Evolutionary conservation across 2,888 invertebrate genomes (phyloP), one percentile per base, ranked within the genome.

Genomic region (Lasius fuliginosus): DNA sequence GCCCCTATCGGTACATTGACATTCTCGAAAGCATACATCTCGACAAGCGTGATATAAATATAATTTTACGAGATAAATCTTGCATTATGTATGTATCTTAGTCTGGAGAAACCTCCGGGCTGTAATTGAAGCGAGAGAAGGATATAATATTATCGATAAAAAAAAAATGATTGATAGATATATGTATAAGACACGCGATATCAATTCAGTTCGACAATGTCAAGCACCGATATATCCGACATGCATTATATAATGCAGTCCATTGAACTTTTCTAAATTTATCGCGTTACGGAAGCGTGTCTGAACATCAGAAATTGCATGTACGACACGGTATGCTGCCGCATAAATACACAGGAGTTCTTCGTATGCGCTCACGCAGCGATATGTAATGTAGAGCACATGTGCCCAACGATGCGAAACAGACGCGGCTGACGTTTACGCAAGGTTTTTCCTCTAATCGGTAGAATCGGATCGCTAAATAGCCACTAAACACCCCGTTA

Each of bases 391-490:
- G 36, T 60, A 27, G 64, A 74, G 85, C 86, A 87, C 89, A 88
- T 88, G 90, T 40, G 60, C 86, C 85, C 89, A 89, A 89, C 87
- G 86, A 87, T 84, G 88, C 87, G 90, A 90, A 82, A 89, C 89
- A 87, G 87, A 86, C 86, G 85, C 85, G 87, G 88, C 90, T 87
- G 89, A 87, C 89, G 90, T 92, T 93, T 92, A 89, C 90, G 90
- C 89, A 92, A 92, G 91, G 84, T 90, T 93, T 93, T 93, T 91
- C 89, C 91, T 89, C 91, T 91, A 92, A 93, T 93, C 93, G 90
- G 89, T 84, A 87, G 89, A 91, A 92, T 91, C 90, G 90, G 90
- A 93, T 93, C 93, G 92, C 90, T 92, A 87, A 91, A 90, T 92
- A 89, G 88, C 90, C 86, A 88, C 91, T 92, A 92, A 93, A 92